Base-by-base conservation (phyloP, 37 sponge, comb jelly and placozoan species). In the Geodia barretti region DNA sequence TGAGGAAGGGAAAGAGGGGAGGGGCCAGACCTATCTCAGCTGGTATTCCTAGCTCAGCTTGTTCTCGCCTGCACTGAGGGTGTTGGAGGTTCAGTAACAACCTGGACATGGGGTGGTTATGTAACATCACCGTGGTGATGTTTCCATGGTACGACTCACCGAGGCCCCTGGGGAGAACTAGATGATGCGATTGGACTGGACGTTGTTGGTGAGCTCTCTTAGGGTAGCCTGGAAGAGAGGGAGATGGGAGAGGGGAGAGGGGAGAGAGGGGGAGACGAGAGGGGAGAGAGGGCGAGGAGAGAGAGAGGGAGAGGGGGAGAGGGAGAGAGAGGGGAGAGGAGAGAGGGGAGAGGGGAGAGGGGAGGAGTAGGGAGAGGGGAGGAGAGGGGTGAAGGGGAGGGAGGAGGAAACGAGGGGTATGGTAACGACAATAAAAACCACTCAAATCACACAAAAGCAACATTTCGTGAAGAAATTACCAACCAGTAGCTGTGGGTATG, bases 51-150 rank as follows among this genome's bases (percentile, higher is more conserved):
- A 84, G 66, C n/a, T n/a, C 7, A 97, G 89, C 62, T 94, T 88
- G 79, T 94, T 97, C 85, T 97, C 97, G 19, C 97, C 97, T 26
- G 95, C 95, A 84, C 92, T 86, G 33, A 96, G n/a, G 74, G 72
- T 94, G 85, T 63, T 91, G 79, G 61, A 96, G 78, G 89, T 94
- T 96, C 11, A 85, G 74, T 26, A 96, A 81, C 70, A 93, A 75
- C 31, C 87, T 89, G 23, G 4, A 63, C 23, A 31, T 11, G 33
- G 60, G 38, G 76, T n/a, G 38, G 38, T 9, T 4, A n/a, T n/a
- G n/a, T n/a, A n/a, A n/a, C n/a, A n/a, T n/a, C n/a, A n/a, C n/a
- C n/a, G n/a, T n/a, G n/a, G n/a, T n/a, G n/a, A n/a, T n/a, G n/a
- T n/a, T n/a, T n/a, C n/a, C n/a, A n/a, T n/a, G 1, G 1, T 41